phyloP scores from a whole-genome alignment of 2,113 vertebrate genomes.

The Ictalurus furcatus region DNA sequence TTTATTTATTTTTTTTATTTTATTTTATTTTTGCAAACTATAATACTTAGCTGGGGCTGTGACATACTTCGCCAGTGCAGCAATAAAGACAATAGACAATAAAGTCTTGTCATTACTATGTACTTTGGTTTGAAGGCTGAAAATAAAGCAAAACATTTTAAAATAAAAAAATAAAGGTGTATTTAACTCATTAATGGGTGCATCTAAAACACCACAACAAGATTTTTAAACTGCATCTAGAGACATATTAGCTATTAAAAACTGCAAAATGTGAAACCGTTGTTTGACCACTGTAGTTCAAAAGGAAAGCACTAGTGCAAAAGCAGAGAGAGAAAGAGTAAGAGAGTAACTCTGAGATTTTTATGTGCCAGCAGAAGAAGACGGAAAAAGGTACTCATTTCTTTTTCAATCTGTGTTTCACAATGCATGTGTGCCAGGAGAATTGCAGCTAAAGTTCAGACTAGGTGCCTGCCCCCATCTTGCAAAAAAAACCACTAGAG shows the following conservation, averaged over 20 bases:
- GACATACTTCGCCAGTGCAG: background rate
- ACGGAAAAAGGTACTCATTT: conserved; percentile 54
- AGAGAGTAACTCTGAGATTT: conserved; percentile 42
- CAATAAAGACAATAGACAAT: conserved; percentile 5
- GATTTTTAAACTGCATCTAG: background rate
- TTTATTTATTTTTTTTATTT: background rate
- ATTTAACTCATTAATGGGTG: background rate
- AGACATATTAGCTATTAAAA: background rate
- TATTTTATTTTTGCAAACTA: background rate
- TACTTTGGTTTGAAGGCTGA: background rate
- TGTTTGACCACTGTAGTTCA: background rate
- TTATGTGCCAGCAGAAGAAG: conserved; percentile 34
- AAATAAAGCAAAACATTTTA: background rate
- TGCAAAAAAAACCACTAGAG: conserved; percentile 44
- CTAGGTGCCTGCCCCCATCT: conserved; percentile 46
- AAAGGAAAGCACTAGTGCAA: background rate
- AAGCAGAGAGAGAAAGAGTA: conserved; percentile 39
- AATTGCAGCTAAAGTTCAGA: conserved; percentile 60
- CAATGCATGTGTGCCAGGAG: conserved; percentile 55
- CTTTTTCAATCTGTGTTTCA: conserved; percentile 59
- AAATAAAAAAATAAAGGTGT: background rate
- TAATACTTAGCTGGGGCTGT: background rate
- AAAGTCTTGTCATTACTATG: background rate
- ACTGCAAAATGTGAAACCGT: background rate
- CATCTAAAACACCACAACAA: background rate